Conservation (phyloP, 2,113 vertebrate species). For the Nyctibius bracteatus region DNA sequence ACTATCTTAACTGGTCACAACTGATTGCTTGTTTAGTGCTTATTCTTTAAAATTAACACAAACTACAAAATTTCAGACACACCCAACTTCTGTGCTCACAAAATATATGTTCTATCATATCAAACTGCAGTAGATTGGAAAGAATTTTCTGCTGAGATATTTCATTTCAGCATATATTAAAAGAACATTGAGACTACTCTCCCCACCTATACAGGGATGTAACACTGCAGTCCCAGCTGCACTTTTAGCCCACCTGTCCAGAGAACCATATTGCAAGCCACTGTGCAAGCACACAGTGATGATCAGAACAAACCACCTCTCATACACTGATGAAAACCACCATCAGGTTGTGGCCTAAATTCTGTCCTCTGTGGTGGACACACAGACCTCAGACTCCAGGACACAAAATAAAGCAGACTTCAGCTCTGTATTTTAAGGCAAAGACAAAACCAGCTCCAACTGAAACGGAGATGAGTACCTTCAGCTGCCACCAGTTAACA, state of each 20-base stretch:
- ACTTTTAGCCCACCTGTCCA: not conserved
- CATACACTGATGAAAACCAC: not conserved
- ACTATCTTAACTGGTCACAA: slow-evolving; percentile 35
- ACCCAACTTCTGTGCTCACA: slow-evolving; percentile 49
- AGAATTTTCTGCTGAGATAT: not conserved
- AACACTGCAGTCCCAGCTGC: not conserved
- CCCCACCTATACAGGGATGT: not conserved
- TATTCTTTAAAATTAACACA: slow-evolving; percentile 41
- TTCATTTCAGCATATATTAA: not conserved
- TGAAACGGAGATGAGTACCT: not conserved
- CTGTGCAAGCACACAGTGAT: not conserved
- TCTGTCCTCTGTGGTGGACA: not conserved
- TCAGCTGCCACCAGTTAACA: not conserved
- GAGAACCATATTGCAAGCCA: not conserved
- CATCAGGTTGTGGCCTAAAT: not conserved
- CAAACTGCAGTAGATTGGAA: slow-evolving; percentile 16
- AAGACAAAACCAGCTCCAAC: not conserved
- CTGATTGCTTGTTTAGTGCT: slow-evolving; percentile 29
- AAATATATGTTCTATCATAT: slow-evolving; percentile 52
- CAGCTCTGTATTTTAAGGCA: slow-evolving; percentile 13
- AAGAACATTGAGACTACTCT: not conserved
- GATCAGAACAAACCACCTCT: not conserved
- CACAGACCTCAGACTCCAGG: not conserved
- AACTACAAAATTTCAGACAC: slow-evolving; percentile 62
- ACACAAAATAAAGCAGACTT: not conserved